phyloP scores from a whole-genome alignment of 2,113 vertebrate species.

The Thamnaconus septentrionalis region DNA sequence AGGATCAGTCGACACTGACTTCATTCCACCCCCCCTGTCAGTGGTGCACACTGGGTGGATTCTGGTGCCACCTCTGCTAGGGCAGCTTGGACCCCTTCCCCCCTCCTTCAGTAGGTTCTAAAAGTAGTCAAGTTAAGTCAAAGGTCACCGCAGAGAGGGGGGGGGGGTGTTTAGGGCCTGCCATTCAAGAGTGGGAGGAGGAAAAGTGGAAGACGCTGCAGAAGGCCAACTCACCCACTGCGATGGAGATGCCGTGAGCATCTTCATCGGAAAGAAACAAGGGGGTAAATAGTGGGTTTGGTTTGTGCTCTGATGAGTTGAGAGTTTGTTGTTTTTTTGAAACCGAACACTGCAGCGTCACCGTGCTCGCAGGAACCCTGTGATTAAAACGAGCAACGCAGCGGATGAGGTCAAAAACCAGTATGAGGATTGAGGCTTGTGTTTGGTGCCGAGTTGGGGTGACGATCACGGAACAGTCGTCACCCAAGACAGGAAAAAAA shows the following conservation, averaged over 20 bases:
- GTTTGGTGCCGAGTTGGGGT: conserved; percentile 49
- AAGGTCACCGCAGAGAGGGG: conserved; percentile 27
- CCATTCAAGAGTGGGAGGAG: conserved; percentile 10
- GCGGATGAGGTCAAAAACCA: conserved; percentile 66
- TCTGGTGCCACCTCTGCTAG: conserved; percentile 28
- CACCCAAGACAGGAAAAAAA: conserved; percentile 25
- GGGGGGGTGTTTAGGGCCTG: conserved; percentile 16
- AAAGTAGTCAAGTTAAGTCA: conserved; percentile 55
- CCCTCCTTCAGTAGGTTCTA: conserved; percentile 65
- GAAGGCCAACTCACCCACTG: neutral
- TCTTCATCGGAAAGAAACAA: conserved; percentile 20
- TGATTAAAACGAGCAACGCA: conserved; percentile 71
- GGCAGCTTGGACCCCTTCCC: conserved; percentile 34
- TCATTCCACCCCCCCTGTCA: too few relatives aligned
- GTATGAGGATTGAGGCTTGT: conserved; percentile 61
- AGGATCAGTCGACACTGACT: too few relatives aligned
- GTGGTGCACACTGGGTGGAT: neutral
- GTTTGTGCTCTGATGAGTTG: conserved; percentile 32
- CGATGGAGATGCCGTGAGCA: conserved; percentile 39
- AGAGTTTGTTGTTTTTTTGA: conserved; percentile 39
- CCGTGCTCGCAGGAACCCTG: conserved; percentile 69
- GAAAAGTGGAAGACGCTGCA: too few relatives aligned
- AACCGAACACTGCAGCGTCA: conserved; percentile 66
- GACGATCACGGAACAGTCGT: conserved; percentile 52
- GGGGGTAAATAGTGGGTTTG: conserved; percentile 45